Base-by-base conservation (phyloP, 2,113 vertebrate species). In the Chloebia gouldiae region DNA sequence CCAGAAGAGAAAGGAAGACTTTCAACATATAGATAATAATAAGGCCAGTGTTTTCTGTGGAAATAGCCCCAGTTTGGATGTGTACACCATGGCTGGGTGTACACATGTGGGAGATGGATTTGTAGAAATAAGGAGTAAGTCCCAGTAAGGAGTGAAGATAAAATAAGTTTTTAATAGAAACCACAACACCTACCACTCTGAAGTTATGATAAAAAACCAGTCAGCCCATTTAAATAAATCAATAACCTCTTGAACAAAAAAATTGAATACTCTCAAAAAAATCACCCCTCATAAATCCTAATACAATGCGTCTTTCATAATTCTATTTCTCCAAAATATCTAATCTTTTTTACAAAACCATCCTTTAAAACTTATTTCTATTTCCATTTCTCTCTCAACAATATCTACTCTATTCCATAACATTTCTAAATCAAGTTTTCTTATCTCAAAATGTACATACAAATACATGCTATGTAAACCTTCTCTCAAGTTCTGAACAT, bases 41-140 rank as follows among this genome's bases (percentile, higher is more conserved):
- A 11, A 18, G 18, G 15, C 4, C 14, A 24, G 2, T 27, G 2
- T 10, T 72, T 21, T 56, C 28, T 16, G 8, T 24, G 59, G 44
- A 45, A 24, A 3, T 7, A 3, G 1, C 3, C 10, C 33, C 2
- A 15, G 1, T 9, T 0, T 35, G 51, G 47, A 18, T 39, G 15
- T 40, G 4, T 23, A 0, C 49, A 7, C 12, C 31, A 2, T 50
- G 44, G 61, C 53, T 86, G 83, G 63, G 28, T 69, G 63, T 2
- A 3, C 15, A 14, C 14, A 24, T 35, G 22, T 35, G 23, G 56
- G 23, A 59, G 24, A 35, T 59, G 56, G 10, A 24, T 35, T 59
- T 59, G n/a, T 59, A 24, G n/a, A 11, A 59, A 35, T 35, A 59
- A 22, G 25, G n/a, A n/a, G n/a, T n/a, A n/a, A n/a, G n/a, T 35